Evolutionary conservation across 2,797 vertebrate species (phyloP).

Genomic region (Schizothorax lantsangensis): DNA sequence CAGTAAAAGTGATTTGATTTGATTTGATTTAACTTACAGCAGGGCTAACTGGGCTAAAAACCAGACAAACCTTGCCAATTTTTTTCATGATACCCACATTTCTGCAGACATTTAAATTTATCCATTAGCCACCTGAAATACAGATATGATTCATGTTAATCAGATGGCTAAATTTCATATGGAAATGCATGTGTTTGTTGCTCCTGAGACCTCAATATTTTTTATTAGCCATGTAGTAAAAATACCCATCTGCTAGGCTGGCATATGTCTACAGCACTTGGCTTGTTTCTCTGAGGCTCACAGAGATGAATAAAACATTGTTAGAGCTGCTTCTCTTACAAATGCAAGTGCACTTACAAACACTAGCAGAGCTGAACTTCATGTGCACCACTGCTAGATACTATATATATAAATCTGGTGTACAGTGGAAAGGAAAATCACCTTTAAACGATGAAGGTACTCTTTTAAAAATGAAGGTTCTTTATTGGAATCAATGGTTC

Average conservation of each 20-base stretch:
- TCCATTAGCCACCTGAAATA: constrained; percentile 28
- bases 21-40: no score
- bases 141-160: not conserved
- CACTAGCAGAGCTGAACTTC: constrained; percentile 69
- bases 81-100: not conserved
- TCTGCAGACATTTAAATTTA: not conserved
- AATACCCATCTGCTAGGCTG: constrained; percentile 44
- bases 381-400: constrained; percentile 73
- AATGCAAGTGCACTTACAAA: constrained; percentile 68
- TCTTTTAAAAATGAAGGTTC: not conserved
- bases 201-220: constrained; percentile 26
- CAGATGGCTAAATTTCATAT: constrained; percentile 4
- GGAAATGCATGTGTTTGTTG: constrained; percentile 31
- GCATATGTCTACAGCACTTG: constrained; percentile 46
- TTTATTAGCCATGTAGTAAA: constrained; percentile 56
- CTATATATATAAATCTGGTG: not conserved
- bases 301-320: constrained; percentile 74
- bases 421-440: not conserved
- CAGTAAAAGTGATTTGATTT: no score
- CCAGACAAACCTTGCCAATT: not conserved
- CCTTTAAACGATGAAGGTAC: not conserved
- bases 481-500: not conserved
- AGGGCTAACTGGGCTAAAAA: not conserved
- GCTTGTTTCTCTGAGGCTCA: constrained; percentile 60
- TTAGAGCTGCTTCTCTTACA: constrained; percentile 65